Evolutionary conservation across 2,888 invertebrate species (phyloP).

Genomic region (Cryptocheilus praepositus): DNA sequence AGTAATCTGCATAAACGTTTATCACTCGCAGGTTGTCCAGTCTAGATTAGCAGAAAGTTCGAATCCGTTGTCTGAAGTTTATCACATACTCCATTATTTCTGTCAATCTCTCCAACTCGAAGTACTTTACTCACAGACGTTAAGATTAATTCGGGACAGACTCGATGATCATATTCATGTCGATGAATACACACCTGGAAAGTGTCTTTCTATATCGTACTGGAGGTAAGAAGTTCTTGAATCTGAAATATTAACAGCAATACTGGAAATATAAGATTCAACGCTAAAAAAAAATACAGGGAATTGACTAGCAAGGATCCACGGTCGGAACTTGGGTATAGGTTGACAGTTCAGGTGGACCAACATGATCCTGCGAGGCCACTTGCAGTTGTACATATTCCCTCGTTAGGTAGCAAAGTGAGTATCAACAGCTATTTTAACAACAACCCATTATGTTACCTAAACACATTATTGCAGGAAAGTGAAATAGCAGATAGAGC

Average conservation of each 20-base stretch:
- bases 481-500: slow-evolving; percentile 85
- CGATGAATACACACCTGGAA: slow-evolving; percentile 93
- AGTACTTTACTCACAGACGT: slow-evolving; percentile 90
- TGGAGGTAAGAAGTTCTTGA: slow-evolving; percentile 83
- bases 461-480: slow-evolving; percentile 71
- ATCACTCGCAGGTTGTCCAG: slow-evolving; percentile 82
- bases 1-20: not conserved
- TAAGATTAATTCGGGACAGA: slow-evolving; percentile 90
- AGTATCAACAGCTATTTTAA: slow-evolving; percentile 75
- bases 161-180: slow-evolving; percentile 92
- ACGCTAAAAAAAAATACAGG: slow-evolving; percentile 66
- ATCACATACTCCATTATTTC: slow-evolving; percentile 91
- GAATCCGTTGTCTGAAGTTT: slow-evolving; percentile 87
- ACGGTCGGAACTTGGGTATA: slow-evolving; percentile 91
- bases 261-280: no score
- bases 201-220: slow-evolving; percentile 93
- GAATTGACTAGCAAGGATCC: slow-evolving; percentile 82
- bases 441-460: slow-evolving; percentile 62
- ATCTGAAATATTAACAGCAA: slow-evolving; percentile 6
- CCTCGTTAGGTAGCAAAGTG: slow-evolving; percentile 82
- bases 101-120: slow-evolving; percentile 94
- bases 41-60: slow-evolving; percentile 88
- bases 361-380: slow-evolving; percentile 86
- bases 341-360: slow-evolving; percentile 92
- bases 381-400: slow-evolving; percentile 82